Base-by-base conservation (phyloP, 1,140 invertebrate genomes). In the Octopus bimaculoides region DNA sequence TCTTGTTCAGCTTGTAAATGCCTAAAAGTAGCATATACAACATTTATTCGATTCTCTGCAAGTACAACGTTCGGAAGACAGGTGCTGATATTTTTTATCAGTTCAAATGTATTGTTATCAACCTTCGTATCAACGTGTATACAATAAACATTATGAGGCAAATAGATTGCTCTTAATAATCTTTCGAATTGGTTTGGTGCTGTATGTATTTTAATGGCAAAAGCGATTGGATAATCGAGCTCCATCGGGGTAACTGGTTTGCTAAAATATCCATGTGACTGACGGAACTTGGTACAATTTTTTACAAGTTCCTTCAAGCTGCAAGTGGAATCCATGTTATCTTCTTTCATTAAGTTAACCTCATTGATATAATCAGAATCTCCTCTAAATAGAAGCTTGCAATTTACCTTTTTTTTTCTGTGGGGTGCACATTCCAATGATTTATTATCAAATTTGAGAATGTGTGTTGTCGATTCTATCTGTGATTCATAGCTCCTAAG, bases 61-160 rank as follows among this genome's bases (percentile, higher is more conserved):
- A 86, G 61, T 20, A 81, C 74, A 7, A 88, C 83, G 80, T 88
- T 88, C 5, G 83, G 55, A 55, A 88, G 86, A 78, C 87, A 88
- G 8, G 9, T 75, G 4, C 81, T 83, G 6, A 88, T 77, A 5
- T 79, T 83, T 8, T 80, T 81, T 71, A 89, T 85, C 1, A 83
- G 75, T 4, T 81, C 77, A 56, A 83, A 81, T 26, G 87, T 74
- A 5, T 80, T 78, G 8, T 54, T 52, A 26, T 80, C 73, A 0
- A 84, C 54, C 54, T 85, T 86, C 9, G 61, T 78, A 79, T 90
- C 89, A 9, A 90, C 83, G 78, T 89, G 88, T 54, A 90, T 84
- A 82, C 89, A 90, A 81, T 90, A 90, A 41, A 86, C 82, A 81
- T 90, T 90, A 66, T 90, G 88, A 8, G 87, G 85, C 9, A 86